Percentiles rank a stretch among this genome's conserved stretches.
phyloP scores from a whole-genome alignment of 2,113 vertebrate species.

The Telmatochromis sp. region DNA sequence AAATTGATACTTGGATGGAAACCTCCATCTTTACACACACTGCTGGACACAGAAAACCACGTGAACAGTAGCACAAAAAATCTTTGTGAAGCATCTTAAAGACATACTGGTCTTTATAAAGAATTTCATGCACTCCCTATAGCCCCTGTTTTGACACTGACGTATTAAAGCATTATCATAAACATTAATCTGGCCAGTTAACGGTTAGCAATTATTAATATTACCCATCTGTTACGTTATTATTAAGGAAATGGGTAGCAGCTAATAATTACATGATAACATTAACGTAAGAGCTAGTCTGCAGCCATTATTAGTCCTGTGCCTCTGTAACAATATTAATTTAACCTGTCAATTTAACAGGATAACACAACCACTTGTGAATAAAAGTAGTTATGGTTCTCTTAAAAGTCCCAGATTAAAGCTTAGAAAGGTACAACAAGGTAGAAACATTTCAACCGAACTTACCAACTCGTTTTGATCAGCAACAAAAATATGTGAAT shows the following conservation, averaged over 20 bases:
- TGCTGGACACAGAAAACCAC: not conserved
- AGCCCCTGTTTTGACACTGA: not conserved
- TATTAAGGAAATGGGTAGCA: not conserved
- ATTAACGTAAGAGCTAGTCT: not conserved
- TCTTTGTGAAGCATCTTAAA: not conserved
- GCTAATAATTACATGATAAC: not conserved
- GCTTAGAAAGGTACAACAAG: not conserved
- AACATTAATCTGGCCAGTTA: not conserved
- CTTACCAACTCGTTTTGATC: not conserved
- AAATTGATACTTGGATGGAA: not conserved
- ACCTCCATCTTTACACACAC: not conserved
- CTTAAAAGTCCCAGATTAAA: not conserved
- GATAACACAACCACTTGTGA: not conserved
- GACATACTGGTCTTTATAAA: not conserved
- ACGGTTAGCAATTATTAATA: not conserved
- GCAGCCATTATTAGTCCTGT: not conserved
- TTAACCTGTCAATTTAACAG: not conserved
- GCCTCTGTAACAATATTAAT: not conserved
- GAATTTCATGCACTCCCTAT: not conserved
- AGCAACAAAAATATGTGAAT: not conserved
- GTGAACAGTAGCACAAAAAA: not conserved
- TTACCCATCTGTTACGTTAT: not conserved
- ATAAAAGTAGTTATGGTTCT: not conserved
- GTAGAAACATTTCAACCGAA: not conserved
- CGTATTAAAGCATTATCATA: not conserved